Percentiles rank a stretch among this genome's conserved stretches.
phyloP scores from a whole-genome alignment of 2,888 invertebrate species.

The Lymantria dispar region DNA sequence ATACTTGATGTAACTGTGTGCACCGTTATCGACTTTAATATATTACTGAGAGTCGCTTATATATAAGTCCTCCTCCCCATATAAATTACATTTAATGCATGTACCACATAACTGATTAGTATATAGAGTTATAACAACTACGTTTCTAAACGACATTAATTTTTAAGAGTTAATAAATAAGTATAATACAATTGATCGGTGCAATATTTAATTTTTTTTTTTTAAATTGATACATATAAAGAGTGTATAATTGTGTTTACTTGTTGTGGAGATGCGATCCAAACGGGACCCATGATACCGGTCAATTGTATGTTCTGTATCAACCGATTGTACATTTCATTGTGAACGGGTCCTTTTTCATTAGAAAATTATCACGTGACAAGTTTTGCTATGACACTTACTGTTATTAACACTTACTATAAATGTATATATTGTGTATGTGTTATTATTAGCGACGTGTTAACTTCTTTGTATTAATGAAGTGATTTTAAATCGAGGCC shows the following conservation, averaged over 20 bases:
- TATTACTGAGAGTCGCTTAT: constrained; percentile 54
- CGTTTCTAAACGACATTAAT: constrained; percentile 38
- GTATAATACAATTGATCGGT: constrained; percentile 58
- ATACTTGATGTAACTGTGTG: constrained; percentile 34
- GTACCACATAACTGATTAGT: constrained; percentile 48
- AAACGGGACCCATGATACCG: constrained; percentile 39
- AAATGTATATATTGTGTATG: constrained; percentile 1
- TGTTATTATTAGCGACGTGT: constrained; percentile 11
- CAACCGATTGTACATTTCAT: constrained; percentile 76
- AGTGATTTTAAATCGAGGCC: constrained; percentile 78
- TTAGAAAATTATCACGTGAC: constrained; percentile 4
- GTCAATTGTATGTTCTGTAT: constrained; percentile 51
- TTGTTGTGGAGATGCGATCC: constrained; percentile 21
- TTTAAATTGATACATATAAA: constrained; percentile 18
- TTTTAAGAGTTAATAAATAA: constrained; percentile 48
- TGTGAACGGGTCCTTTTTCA: constrained; percentile 66
- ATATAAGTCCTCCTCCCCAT: constrained; percentile 26
- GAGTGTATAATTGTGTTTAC: constrained; percentile 19
- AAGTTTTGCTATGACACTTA: neutral
- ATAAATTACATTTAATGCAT: constrained; percentile 54
- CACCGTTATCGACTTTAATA: constrained; percentile 40
- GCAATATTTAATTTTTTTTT: constrained; percentile 23
- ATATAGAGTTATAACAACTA: constrained; percentile 50
- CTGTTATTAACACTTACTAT: constrained; percentile 16
- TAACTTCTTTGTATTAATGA: constrained; percentile 31